A percentile compares a stretch with the other conserved stretches of the same genome.
phyloP scores from a whole-genome alignment of 2,113 vertebrate genomes.

The Cyanoderma ruficeps region DNA sequence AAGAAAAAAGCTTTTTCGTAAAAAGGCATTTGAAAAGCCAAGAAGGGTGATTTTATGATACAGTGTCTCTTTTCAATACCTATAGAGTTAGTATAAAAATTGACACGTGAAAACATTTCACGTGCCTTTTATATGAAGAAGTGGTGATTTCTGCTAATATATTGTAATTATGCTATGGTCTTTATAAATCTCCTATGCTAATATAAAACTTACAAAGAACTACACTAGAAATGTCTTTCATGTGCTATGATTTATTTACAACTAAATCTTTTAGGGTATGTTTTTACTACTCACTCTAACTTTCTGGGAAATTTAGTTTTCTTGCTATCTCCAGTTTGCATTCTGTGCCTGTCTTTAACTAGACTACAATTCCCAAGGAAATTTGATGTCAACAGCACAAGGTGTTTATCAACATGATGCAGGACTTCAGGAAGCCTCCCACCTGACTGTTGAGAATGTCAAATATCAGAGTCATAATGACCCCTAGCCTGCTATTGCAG shows the following conservation, averaged over 20 bases:
- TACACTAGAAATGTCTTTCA: background rate
- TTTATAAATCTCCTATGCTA: too few relatives aligned
- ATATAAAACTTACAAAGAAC: background rate
- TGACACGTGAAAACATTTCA: background rate
- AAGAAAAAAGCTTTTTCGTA: background rate
- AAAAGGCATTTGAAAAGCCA: background rate
- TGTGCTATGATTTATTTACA: background rate
- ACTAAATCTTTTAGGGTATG: background rate
- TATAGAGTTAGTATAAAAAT: background rate
- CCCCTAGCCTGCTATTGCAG: background rate
- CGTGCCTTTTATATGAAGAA: background rate
- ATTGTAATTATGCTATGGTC: background rate
- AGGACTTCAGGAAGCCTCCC: background rate
- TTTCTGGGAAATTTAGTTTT: background rate
- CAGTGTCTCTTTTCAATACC: background rate
- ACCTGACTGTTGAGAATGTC: background rate
- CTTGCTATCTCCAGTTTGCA: background rate
- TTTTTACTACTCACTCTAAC: background rate
- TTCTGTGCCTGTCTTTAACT: background rate
- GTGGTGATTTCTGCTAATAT: background rate
- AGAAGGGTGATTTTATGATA: background rate
- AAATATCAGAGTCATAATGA: background rate
- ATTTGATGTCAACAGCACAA: background rate
- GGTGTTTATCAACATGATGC: background rate
- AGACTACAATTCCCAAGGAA: background rate